Evolutionary conservation across 1,140 invertebrate genomes (phyloP).

Genomic region (Gryon sp.): DNA sequence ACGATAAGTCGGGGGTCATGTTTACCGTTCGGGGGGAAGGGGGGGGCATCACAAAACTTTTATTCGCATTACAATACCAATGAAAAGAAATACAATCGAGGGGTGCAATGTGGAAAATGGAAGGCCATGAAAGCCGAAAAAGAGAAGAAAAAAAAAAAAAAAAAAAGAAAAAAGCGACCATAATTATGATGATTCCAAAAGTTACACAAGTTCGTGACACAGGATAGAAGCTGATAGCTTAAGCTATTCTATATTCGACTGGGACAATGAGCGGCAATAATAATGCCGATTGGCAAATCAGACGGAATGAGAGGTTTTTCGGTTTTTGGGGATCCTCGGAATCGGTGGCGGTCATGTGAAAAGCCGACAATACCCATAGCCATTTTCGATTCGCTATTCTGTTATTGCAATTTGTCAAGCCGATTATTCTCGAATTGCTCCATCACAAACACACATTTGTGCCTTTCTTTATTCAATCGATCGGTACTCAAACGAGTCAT

Average conservation of each 20-base stretch:
- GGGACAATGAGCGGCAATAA: slow-evolving; percentile 66
- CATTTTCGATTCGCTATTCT: slow-evolving; percentile 37
- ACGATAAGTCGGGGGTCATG: slow-evolving; percentile 6
- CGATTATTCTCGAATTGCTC: slow-evolving; percentile 49
- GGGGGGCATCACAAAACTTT: slow-evolving; percentile 23
- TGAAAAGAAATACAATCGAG: slow-evolving; percentile 50
- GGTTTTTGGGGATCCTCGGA: slow-evolving; percentile 47
- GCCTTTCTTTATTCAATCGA: background rate
- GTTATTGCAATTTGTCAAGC: slow-evolving; percentile 55
- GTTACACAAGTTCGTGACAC: slow-evolving; percentile 50
- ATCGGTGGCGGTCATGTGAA: slow-evolving; percentile 51
- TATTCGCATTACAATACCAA: slow-evolving; percentile 31
- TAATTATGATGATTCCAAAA: slow-evolving; percentile 51
- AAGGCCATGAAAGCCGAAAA: too few species aligned
- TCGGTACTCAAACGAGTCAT: too few species aligned
- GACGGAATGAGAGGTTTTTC: slow-evolving; percentile 68
- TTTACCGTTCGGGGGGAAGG: too few species aligned
- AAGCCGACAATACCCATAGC: slow-evolving; percentile 42
- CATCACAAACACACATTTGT: background rate
- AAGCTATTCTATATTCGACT: slow-evolving; percentile 65
- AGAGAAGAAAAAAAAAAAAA: too few species aligned
- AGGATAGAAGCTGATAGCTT: slow-evolving; percentile 61
- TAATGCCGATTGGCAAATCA: slow-evolving; percentile 69
- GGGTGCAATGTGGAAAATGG: too few species aligned
- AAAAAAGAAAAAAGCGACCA: too few species aligned